phyloP scores from a whole-genome alignment of 2,888 invertebrate species.

The Acleris cristana region DNA sequence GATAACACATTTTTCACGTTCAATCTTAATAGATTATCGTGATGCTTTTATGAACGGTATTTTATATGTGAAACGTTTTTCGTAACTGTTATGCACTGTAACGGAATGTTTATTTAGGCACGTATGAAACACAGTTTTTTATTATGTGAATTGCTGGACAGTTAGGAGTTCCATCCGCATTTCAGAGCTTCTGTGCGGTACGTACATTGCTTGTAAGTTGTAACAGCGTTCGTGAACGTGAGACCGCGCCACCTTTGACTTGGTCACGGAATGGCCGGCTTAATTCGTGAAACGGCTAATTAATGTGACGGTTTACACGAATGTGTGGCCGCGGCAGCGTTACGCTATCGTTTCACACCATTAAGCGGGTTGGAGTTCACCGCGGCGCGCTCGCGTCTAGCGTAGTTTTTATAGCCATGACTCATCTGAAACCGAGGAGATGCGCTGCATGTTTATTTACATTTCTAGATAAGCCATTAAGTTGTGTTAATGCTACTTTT shows the following conservation, averaged over 20 bases:
- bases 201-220: constrained; percentile 20
- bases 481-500: too few relatives aligned
- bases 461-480: neutral
- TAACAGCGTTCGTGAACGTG: constrained; percentile 46
- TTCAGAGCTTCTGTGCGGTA: constrained; percentile 37
- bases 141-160: constrained; percentile 43
- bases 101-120: constrained; percentile 39
- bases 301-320: constrained; percentile 59
- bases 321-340: constrained; percentile 40
- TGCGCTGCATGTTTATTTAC: constrained; percentile 26
- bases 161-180: constrained; percentile 38
- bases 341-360: constrained; percentile 57
- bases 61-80: constrained; percentile 25
- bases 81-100: constrained; percentile 35
- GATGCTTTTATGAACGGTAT: constrained; percentile 35
- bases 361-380: constrained; percentile 48
- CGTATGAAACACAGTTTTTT: constrained; percentile 44
- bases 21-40: constrained; percentile 37
- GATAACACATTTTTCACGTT: constrained; percentile 37
- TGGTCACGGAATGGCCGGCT: constrained; percentile 53
- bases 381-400: constrained; percentile 46
- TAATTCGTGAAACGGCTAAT: constrained; percentile 60
- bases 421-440: constrained; percentile 26
- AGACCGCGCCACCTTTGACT: constrained; percentile 71
- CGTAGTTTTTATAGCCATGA: constrained; percentile 37